phyloP scores from a whole-genome alignment of 2,797 vertebrate genomes.

The Anguilla anguilla region DNA sequence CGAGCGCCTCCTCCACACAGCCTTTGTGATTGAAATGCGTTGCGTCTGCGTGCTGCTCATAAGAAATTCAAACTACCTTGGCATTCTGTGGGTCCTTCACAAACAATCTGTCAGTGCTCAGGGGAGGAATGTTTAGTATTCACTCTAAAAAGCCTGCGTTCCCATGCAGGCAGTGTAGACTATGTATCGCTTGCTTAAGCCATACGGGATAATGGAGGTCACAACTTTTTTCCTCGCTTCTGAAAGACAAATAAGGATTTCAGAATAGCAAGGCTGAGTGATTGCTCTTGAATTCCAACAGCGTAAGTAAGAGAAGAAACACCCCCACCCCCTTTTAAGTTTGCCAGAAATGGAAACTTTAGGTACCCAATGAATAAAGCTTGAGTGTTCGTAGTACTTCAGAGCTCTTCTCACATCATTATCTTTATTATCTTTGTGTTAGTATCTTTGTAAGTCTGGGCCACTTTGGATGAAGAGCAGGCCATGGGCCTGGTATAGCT shows the following conservation, averaged over 20 bases:
- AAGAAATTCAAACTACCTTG: neutral
- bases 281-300: neutral
- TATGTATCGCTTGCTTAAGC: neutral
- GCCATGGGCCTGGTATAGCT: neutral
- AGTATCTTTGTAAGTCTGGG: neutral
- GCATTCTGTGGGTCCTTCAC: neutral
- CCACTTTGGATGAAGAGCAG: neutral
- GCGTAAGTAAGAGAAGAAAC: neutral
- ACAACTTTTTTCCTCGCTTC: neutral
- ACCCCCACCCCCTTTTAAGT: neutral
- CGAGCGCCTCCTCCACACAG: neutral
- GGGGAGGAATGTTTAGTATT: neutral
- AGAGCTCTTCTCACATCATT: neutral
- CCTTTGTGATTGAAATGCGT: neutral
- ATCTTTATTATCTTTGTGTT: no score
- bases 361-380: neutral
- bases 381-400: neutral
- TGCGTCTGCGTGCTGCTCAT: neutral
- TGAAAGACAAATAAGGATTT: neutral
- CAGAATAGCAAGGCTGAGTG: neutral
- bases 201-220: neutral
- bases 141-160: neutral
- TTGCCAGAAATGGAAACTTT: neutral
- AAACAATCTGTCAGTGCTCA: constrained; percentile 14
- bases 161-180: neutral